Base-by-base conservation (phyloP, 2,888 invertebrate species). In the Nomada ruficornis region DNA sequence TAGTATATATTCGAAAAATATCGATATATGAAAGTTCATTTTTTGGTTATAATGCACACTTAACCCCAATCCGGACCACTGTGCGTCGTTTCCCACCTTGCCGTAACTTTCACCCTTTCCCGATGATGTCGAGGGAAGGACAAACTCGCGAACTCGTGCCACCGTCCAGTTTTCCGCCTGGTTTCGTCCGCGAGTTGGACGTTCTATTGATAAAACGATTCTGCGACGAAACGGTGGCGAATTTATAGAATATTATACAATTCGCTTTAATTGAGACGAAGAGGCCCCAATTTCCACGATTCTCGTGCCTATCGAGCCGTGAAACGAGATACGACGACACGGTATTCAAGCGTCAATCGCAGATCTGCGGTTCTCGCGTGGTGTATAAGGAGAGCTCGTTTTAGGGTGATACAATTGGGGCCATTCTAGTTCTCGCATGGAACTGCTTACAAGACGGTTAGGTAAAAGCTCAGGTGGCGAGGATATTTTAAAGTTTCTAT, bases 71-170 rank as follows among this genome's bases (percentile, higher is more conserved):
- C n/a, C n/a, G n/a, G n/a, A n/a, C n/a, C n/a, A n/a, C n/a, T n/a
- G n/a, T n/a, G n/a, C 15, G n/a, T 15, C 54, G 52, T n/a, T 26
- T 47, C 52, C 67, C 15, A 52, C 60, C 47, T 47, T 47, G 72
- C 26, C n/a, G 47, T 54, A 47, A 72, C 77, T 77, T 77, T 77
- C 65, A 54, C 26, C 26, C 26, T 26, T 26, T 26, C 26, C 26
- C 26, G 26, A 26, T 26, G 26, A 26, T 2, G 26, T 26, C 26
- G 26, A 2, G 26, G 26, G 26, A 26, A 26, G 26, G 26, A 26
- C 26, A 26, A 26, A 26, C 26, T 26, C 26, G 23, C 23, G 23
- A 23, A 23, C 23, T 0, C 23, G 23, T 23, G 1, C 1, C 23
- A 0, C 20, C 26, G 26, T 26, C 65, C 63, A 7, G 7, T 36